phyloP scores from a whole-genome alignment of 2,888 invertebrate genomes.

The Polyploca ridens region DNA sequence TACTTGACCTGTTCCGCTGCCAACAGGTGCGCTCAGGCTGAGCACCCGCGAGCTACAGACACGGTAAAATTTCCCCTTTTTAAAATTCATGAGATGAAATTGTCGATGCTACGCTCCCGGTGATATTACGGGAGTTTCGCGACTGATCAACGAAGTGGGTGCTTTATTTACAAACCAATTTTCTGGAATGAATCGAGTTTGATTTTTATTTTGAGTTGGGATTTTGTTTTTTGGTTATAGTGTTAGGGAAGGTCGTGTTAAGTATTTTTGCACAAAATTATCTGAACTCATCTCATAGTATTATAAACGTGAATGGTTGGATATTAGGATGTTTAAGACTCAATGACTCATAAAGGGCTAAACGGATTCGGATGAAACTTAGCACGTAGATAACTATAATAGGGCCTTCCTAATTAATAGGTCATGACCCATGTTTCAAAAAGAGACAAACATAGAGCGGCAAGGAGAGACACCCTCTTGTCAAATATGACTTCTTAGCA shows the following conservation, averaged over 20 bases:
- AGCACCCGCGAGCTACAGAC: conserved; percentile 14
- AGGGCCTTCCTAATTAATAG: too few species aligned
- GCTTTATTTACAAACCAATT: conserved; percentile 20
- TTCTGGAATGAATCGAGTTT: conserved; percentile 9
- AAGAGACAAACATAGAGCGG: too few species aligned
- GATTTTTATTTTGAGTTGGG: not conserved
- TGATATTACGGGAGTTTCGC: conserved; percentile 28
- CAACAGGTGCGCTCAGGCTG: conserved; percentile 32
- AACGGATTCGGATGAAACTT: too few species aligned
- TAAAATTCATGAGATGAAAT: conserved; percentile 55
- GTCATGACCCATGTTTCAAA: too few species aligned
- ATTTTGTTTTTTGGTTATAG: not conserved
- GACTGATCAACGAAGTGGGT: conserved; percentile 27
- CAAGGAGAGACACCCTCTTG: too few species aligned
- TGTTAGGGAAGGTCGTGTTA: not conserved
- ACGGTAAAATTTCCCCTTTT: conserved; percentile 39
- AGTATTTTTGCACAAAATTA: too few species aligned
- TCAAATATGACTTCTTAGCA: too few species aligned
- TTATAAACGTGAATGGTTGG: too few species aligned
- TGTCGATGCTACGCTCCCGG: conserved; percentile 34
- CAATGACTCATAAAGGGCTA: too few species aligned
- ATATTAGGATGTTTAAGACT: too few species aligned
- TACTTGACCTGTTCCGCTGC: conserved; percentile 30
- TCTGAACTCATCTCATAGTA: too few species aligned
- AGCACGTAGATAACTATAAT: too few species aligned